Conservation (phyloP, 92 coral and sea anemone genomes). For the Pocillopora meandrina region DNA sequence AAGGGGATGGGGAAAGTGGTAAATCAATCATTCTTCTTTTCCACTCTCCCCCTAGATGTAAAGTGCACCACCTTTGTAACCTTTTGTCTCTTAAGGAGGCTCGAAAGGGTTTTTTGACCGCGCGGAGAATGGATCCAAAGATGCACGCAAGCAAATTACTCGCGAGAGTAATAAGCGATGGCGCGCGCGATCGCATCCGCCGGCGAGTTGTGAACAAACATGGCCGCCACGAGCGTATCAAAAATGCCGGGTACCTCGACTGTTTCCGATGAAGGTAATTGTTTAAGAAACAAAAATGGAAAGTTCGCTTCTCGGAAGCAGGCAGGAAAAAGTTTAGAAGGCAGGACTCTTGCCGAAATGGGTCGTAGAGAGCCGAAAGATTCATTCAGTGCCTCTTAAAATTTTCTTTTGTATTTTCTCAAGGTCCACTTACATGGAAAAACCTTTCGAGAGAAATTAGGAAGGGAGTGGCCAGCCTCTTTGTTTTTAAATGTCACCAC, state of each 20-base stretch:
- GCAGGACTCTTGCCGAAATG: slow-evolving; percentile 4
- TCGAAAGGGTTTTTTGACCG: slow-evolving; percentile 20
- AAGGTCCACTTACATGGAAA: slow-evolving; percentile 23
- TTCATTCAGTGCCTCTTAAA: not conserved
- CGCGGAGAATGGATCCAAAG: slow-evolving; percentile 17
- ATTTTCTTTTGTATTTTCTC: not conserved
- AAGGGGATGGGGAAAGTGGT: too few species aligned
- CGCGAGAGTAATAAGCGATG: too few species aligned
- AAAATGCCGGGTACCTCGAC: slow-evolving; percentile 2
- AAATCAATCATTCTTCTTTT: too few species aligned
- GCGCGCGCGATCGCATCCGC: not conserved
- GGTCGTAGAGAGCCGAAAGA: not conserved
- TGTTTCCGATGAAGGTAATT: not conserved
- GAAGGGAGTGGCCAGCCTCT: slow-evolving; percentile 29
- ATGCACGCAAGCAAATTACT: slow-evolving; percentile 7
- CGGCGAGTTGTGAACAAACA: slow-evolving; percentile 8
- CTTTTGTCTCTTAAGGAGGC: too few species aligned
- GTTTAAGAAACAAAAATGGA: not conserved
- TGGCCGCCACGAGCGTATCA: not conserved
- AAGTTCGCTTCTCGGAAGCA: not conserved
- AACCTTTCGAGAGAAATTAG: slow-evolving; percentile 6
- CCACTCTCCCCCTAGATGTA: too few species aligned
- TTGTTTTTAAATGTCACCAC: slow-evolving; percentile 22
- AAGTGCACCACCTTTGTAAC: too few species aligned
- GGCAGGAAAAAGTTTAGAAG: not conserved